Evolutionary conservation across 2,797 vertebrate genomes (phyloP).

Genomic region (Silurus aristotelis): DNA sequence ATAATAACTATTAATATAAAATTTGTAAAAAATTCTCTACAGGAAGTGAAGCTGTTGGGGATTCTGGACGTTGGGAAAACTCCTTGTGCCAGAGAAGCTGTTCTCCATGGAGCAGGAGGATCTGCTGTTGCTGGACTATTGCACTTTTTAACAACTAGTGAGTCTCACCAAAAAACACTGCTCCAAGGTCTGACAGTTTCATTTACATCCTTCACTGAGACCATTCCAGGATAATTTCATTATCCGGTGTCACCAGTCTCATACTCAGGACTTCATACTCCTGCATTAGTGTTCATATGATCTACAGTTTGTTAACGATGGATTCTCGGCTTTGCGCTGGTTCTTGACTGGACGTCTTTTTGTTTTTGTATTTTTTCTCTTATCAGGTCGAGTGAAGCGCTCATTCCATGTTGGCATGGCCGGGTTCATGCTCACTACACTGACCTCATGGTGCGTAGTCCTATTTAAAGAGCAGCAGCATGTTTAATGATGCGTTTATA

Average conservation of each 20-base stretch:
- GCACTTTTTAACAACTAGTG: conserved; percentile 76
- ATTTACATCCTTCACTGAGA: not conserved
- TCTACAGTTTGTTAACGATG: not conserved
- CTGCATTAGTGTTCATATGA: not conserved
- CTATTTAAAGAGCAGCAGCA: not conserved
- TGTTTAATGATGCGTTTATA: not conserved
- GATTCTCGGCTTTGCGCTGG: not conserved
- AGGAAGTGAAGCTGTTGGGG: conserved; percentile 69
- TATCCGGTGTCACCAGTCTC: not conserved
- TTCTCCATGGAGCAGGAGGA: conserved; percentile 72
- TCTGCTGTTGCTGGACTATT: conserved; percentile 65
- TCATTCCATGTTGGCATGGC: conserved; percentile 74
- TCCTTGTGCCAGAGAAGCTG: conserved; percentile 71
- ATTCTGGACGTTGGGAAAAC: conserved; percentile 69
- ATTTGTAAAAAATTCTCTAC: too few species aligned
- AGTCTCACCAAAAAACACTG: conserved; percentile 32
- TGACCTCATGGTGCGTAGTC: conserved; percentile 74
- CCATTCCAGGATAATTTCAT: not conserved
- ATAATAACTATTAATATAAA: too few species aligned
- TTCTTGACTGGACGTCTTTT: not conserved
- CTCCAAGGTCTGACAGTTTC: not conserved
- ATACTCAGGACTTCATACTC: not conserved
- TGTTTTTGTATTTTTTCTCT: not conserved
- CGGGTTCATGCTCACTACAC: conserved; percentile 73
- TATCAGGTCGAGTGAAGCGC: conserved; percentile 72